Conservation (phyloP, 2,888 invertebrate species). For the Lacanobia wlatinum region DNA sequence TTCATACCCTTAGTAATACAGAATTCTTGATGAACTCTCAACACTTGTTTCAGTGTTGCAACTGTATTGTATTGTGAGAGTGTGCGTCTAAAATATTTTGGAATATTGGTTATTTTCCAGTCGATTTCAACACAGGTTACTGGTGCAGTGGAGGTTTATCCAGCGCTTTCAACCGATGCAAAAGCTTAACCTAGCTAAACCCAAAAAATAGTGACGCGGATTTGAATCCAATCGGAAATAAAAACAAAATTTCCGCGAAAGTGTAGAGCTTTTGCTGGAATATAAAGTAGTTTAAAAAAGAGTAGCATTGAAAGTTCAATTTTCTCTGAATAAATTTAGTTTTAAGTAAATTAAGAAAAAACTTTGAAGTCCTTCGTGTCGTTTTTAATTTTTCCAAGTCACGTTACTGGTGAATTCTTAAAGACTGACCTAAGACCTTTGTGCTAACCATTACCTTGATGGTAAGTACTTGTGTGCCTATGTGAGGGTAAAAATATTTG, state of each 20-base stretch:
- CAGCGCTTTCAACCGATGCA: constrained; percentile 41
- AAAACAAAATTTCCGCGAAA: constrained; percentile 35
- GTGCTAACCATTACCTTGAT: constrained; percentile 56
- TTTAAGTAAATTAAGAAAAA: constrained; percentile 57
- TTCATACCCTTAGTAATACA: constrained; percentile 10
- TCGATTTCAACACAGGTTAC: constrained; percentile 29
- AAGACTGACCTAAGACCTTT: constrained; percentile 44
- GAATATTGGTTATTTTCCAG: constrained; percentile 11
- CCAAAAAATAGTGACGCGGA: constrained; percentile 43
- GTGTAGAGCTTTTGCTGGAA: constrained; percentile 34
- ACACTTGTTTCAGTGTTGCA: neutral
- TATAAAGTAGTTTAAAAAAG: constrained; percentile 44
- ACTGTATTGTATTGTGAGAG: neutral
- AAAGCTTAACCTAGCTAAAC: constrained; percentile 52
- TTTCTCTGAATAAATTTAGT: constrained; percentile 48
- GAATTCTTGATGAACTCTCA: constrained; percentile 16
- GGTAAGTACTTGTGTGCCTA: neutral
- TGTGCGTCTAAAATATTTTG: neutral
- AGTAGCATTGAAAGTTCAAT: constrained; percentile 36
- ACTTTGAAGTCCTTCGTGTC: constrained; percentile 50
- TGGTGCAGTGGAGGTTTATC: constrained; percentile 42
- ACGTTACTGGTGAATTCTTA: constrained; percentile 66
- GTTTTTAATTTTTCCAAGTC: constrained; percentile 65
- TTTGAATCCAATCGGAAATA: constrained; percentile 48
- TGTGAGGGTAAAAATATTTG: constrained; percentile 38